These are phyloP conservation scores for Rhagophthalmus giganteus DNA, from an alignment of 2,888 invertebrate species.

Conservation along the genomic window DNA sequence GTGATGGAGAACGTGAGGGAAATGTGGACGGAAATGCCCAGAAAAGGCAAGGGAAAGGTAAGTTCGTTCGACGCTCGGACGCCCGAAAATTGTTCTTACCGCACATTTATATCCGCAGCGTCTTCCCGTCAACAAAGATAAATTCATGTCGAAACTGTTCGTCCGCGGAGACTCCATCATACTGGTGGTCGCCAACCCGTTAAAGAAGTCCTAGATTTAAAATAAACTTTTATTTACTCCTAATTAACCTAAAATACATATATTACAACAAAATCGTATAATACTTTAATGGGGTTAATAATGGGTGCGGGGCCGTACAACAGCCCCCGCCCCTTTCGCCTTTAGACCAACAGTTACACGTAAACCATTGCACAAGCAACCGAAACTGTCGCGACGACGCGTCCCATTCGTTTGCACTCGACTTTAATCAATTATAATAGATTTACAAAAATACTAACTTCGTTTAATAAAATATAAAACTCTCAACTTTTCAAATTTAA, in stretches of 20 bases:
- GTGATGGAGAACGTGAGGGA: conserved; percentile 97
- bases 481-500: conserved; percentile 6
- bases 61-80: too few species aligned
- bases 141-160: too few species aligned
- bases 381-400: too few species aligned
- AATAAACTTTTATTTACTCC: conserved; percentile 9
- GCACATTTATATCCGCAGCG: too few species aligned
- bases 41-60: conserved; percentile 92
- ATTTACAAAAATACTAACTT: conserved; percentile 17
- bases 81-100: too few species aligned
- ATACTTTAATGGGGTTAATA: conserved; percentile 18
- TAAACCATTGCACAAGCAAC: too few species aligned
- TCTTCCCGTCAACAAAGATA: too few species aligned
- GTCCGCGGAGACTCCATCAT: too few species aligned
- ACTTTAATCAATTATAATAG: conserved; percentile 4
- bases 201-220: too few species aligned
- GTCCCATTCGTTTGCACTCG: not conserved
- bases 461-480: conserved; percentile 15
- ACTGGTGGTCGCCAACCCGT: too few species aligned
- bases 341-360: not conserved
- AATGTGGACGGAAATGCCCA: conserved; percentile 98
- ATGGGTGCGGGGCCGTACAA: conserved; percentile 4
- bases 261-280: conserved; percentile 20
- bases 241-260: conserved; percentile 7
- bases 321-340: not conserved